Base-by-base conservation (phyloP, 2,797 vertebrate species). In the Alauda arvensis region DNA sequence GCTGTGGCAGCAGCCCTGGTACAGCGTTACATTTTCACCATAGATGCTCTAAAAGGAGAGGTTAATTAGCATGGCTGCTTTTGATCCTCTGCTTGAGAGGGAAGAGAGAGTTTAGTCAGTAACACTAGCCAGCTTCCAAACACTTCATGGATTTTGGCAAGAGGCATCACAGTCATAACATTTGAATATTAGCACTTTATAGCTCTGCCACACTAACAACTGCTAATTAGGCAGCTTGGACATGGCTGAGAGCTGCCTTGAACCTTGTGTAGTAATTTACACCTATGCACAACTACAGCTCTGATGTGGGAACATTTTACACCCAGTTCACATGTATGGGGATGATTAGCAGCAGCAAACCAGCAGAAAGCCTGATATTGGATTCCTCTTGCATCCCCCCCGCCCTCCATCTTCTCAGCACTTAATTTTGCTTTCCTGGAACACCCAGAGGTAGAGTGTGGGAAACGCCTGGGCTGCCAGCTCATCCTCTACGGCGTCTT, bases 101-200 rank as follows among this genome's bases (percentile, higher is more conserved):
- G 86, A 95, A 92, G 92, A 91, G 78, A 88, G 77, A 56, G 87
- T 95, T 95, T 93, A 78, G 76, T 92, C 12, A 26, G 51, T 85
- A 93, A 81, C 86, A 83, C 68, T 74, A 91, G 83, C 69, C 75
- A 92, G 78, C 94, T 95, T 87, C 80, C 83, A 92, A 94, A 93
- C 77, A 91, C 91, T 91, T 93, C 86, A 92, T 95, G 91, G 90
- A 91, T 96, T 96, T 96, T 95, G 94, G 91, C 94, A 96, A 93
- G 85, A 94, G 69, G 75, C 70, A 93, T 71, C 80, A 93, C 87
- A 91, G 92, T 88, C 91, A 75, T 87, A 95, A 95, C 96, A 96
- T 97, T 95, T 94, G 95, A 96, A 93, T 96, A 94, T 95, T 96
- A 95, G 91, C 92, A 56, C 74, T 83, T 96, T 85, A 55, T 78